phyloP scores from a whole-genome alignment of 1,140 invertebrate genomes.

The Batillaria attramentaria region DNA sequence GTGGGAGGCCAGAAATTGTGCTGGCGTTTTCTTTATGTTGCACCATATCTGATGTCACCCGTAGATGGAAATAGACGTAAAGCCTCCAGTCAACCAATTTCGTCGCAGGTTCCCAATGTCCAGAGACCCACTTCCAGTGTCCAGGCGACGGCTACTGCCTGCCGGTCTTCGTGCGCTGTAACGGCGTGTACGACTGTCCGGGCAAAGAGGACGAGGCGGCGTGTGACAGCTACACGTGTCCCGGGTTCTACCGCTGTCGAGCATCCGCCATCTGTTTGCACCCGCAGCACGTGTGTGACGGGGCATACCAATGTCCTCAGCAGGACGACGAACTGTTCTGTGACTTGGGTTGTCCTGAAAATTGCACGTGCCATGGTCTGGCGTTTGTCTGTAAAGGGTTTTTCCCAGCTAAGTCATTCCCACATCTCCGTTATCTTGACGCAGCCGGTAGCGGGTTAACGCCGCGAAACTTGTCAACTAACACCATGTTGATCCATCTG shows the following conservation, averaged over 20 bases:
- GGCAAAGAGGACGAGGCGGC: constrained; percentile 19
- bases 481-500: constrained; percentile 16
- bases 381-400: constrained; percentile 16
- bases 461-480: background rate
- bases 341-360: no score
- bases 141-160: constrained; percentile 22
- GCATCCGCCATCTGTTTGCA: constrained; percentile 24
- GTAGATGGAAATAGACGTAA: no score
- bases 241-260: constrained; percentile 26
- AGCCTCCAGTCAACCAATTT: no score
- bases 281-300: constrained; percentile 30
- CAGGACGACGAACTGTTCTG: constrained; percentile 38
- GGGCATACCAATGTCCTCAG: constrained; percentile 33
- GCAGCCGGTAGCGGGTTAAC: background rate
- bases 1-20: no score
- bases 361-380: constrained; percentile 28
- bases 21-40: no score
- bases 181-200: constrained; percentile 33
- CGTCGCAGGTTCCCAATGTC: no score
- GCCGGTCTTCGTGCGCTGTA: constrained; percentile 36
- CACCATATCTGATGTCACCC: no score
- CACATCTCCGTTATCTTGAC: constrained; percentile 21
- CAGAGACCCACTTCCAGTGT: constrained; percentile 22
- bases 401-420: background rate
- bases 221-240: constrained; percentile 17